phyloP scores from a whole-genome alignment of 2,113 vertebrate genomes.

The Polypterus bichir region DNA sequence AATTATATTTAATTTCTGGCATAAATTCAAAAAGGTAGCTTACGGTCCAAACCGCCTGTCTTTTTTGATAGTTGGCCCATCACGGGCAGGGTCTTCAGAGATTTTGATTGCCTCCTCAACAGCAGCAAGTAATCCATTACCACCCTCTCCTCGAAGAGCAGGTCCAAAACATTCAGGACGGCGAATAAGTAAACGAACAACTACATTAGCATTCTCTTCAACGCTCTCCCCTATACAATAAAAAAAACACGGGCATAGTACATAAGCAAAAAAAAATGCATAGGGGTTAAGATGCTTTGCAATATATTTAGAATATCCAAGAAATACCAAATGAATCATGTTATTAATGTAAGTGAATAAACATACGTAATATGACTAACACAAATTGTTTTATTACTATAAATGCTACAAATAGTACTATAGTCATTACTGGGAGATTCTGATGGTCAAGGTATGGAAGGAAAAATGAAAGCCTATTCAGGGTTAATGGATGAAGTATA shows the following conservation, averaged over 20 bases:
- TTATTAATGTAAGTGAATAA: too few species aligned
- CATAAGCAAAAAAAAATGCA: too few species aligned
- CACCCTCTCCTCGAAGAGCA: slow-evolving; percentile 76
- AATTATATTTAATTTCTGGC: too few species aligned
- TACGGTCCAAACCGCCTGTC: slow-evolving; percentile 55
- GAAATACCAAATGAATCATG: too few species aligned
- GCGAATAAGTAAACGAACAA: slow-evolving; percentile 79
- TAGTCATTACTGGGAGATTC: neutral
- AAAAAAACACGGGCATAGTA: too few species aligned
- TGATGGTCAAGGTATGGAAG: neutral
- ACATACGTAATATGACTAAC: too few species aligned
- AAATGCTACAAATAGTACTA: too few species aligned
- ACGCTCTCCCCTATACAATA: slow-evolving; percentile 67
- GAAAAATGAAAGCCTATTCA: neutral
- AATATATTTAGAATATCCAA: too few species aligned
- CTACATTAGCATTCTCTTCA: slow-evolving; percentile 85
- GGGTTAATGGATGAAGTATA: too few species aligned
- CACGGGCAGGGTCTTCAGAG: slow-evolving; percentile 76
- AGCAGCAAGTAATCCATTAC: slow-evolving; percentile 72
- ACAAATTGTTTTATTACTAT: too few species aligned
- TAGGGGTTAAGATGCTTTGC: too few species aligned
- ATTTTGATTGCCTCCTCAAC: slow-evolving; percentile 88
- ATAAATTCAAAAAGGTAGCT: too few species aligned
- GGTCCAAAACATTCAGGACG: slow-evolving; percentile 86
- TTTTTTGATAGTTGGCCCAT: slow-evolving; percentile 78